Base-by-base conservation (phyloP, 2,113 vertebrate genomes). In the Onychorhynchus coronatus region DNA sequence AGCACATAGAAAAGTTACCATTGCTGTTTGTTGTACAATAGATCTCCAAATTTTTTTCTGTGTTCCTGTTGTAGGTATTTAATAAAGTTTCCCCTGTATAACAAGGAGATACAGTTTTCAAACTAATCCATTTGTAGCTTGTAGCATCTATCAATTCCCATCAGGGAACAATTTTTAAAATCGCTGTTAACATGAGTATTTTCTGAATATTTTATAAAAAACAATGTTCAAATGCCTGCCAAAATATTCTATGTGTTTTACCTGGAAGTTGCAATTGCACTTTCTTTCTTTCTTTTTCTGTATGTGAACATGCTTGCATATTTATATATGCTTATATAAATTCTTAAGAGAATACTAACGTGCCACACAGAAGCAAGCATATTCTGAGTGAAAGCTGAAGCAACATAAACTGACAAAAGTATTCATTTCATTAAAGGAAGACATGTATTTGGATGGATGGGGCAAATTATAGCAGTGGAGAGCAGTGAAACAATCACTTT, bases 191-290 rank as follows among this genome's bases (percentile, higher is more conserved):
- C 65, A 77, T 13, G 42, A 85, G 35, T 39, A 89, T 92, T 96
- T 92, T 80, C 83, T 91, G 86, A 86, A 93, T 94, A 84, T 91
- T 92, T 96, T 71, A 88, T 81, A 84, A 93, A 97, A 96, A 92
- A 79, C 88, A 75, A 56, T 89, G 86, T 94, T 89, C 65, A 86
- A 84, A 75, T 62, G 56, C 83, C 83, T 96, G 65, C 37, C 91
- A 92, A 94, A 94, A 91, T 74, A 65, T 46, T 86, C 82, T 42
- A 12, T 65, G 58, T 83, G 23, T 81, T 93, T 94, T 72, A 91
- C 68, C 79, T 90, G 65, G 46, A 89, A 80, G 44, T 35, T 89
- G 78, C 59, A 93, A 91, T 84, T 86, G 81, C 9, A 33, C 68
- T 68, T 81, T 37, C 49, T 39, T 82, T n/a, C 27, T 58, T 83